Percentiles rank a stretch among this genome's conserved stretches.
phyloP scores from a whole-genome alignment of 2,113 vertebrate species.

The Alligator sinensis region DNA sequence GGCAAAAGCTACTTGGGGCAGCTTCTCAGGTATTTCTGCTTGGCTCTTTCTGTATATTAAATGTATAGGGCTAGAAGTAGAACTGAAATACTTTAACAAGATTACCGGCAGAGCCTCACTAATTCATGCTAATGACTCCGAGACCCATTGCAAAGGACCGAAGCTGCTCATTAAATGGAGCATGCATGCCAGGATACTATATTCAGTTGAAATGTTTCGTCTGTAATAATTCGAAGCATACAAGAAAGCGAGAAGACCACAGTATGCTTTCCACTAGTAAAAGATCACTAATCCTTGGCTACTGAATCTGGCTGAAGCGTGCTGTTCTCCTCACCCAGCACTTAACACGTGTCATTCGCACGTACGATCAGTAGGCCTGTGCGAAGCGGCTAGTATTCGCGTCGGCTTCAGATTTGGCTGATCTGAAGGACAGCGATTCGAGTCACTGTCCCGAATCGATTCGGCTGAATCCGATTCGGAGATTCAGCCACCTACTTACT shows the following conservation, averaged over 20 bases:
- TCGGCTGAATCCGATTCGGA: too few species aligned
- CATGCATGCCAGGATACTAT: background rate
- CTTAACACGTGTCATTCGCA: too few species aligned
- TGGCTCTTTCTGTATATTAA: slow-evolving; percentile 20
- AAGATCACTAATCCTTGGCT: fast-evolving
- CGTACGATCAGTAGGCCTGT: too few species aligned
- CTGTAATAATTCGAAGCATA: background rate
- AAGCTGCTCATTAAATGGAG: slow-evolving; percentile 27
- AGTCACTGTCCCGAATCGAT: too few species aligned
- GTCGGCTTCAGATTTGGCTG: too few species aligned
- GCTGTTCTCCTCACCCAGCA: too few species aligned
- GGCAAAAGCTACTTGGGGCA: background rate
- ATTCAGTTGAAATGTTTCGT: background rate
- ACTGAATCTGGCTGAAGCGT: background rate
- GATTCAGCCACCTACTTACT: too few species aligned
- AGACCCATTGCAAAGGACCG: background rate
- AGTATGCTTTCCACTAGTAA: background rate
- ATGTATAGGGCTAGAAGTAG: slow-evolving; percentile 6
- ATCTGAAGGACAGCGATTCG: too few species aligned
- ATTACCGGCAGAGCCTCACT: slow-evolving; percentile 49
- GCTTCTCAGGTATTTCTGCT: background rate
- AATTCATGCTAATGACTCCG: slow-evolving; percentile 41
- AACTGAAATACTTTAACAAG: slow-evolving; percentile 45
- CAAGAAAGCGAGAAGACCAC: background rate
- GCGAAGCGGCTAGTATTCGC: too few species aligned